Evolutionary conservation across 2,888 invertebrate genomes (phyloP).

Genomic region (Doris montereyensis): DNA sequence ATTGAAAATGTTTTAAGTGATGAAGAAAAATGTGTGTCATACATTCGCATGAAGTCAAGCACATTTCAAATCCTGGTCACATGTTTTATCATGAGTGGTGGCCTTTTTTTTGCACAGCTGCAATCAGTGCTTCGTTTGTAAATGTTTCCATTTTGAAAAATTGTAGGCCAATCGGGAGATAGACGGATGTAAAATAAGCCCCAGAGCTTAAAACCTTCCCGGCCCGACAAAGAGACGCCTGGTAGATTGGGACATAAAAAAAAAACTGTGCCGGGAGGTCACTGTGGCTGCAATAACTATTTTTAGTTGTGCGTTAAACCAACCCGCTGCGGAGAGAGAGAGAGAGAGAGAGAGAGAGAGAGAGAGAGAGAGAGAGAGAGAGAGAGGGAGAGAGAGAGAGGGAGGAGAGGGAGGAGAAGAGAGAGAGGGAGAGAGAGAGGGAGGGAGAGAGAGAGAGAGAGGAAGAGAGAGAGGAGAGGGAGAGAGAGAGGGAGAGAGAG

Average conservation of each 20-base stretch:
- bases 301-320: background rate
- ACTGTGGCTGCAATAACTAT: background rate
- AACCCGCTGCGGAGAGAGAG: background rate
- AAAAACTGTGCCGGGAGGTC: background rate
- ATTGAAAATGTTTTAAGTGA: background rate
- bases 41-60: background rate
- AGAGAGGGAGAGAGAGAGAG: no score
- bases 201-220: background rate
- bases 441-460: no score
- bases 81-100: no score
- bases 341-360: background rate
- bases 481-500: no score
- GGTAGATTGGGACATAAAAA: background rate
- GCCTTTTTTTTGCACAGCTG: no score
- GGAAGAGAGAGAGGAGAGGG: no score
- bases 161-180: constrained; percentile 7
- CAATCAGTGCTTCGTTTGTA: no score
- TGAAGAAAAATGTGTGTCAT: constrained; percentile 15
- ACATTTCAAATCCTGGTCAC: constrained; percentile 3
- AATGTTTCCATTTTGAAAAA: constrained; percentile 14
- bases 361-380: no score
- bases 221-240: background rate
- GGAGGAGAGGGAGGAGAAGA: no score
- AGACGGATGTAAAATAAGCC: constrained; percentile 12
- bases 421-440: no score